Evolutionary conservation across 2,797 vertebrate genomes (phyloP).

Genomic region (Alouatta caraya): DNA sequence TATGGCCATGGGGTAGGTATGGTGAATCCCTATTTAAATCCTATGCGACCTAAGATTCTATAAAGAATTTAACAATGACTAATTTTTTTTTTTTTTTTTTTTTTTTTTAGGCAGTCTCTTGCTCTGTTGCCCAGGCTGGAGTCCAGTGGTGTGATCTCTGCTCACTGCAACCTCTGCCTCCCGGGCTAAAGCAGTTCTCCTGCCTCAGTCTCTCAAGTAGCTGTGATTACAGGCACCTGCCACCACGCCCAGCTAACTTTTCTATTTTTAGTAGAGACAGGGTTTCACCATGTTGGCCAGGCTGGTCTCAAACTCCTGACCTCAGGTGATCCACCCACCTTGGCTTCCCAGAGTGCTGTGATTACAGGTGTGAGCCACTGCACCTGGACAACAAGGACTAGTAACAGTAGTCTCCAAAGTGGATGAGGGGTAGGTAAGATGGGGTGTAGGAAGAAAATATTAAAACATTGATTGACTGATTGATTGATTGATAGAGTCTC

Average conservation of each 20-base stretch:
- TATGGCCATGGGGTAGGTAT: not conserved
- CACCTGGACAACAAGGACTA: not conserved
- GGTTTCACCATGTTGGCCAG: not conserved
- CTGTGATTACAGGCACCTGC: not conserved
- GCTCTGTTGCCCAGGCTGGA: not conserved
- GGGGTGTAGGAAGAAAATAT: not conserved
- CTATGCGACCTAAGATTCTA: not conserved
- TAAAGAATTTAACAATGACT: not conserved
- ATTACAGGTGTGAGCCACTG: not conserved
- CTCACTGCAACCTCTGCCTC: not conserved
- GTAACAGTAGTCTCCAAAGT: not conserved
- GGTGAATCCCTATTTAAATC: constrained; percentile 19
- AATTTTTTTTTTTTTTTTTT: not conserved
- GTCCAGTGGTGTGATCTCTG: not conserved
- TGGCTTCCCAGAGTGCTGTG: not conserved
- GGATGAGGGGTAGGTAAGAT: not conserved
- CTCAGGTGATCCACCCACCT: not conserved
- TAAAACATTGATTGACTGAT: not conserved
- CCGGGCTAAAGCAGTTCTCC: not conserved
- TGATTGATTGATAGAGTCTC: not conserved
- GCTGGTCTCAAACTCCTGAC: not conserved
- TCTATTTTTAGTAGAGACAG: not conserved
- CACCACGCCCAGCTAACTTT: not conserved
- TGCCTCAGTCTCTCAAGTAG: not conserved
- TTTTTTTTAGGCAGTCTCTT: not conserved